Evolutionary conservation across 30 jellyfish, hydroid and myxozoan genomes (phyloP).

Genomic region (Aurelia sp.): DNA sequence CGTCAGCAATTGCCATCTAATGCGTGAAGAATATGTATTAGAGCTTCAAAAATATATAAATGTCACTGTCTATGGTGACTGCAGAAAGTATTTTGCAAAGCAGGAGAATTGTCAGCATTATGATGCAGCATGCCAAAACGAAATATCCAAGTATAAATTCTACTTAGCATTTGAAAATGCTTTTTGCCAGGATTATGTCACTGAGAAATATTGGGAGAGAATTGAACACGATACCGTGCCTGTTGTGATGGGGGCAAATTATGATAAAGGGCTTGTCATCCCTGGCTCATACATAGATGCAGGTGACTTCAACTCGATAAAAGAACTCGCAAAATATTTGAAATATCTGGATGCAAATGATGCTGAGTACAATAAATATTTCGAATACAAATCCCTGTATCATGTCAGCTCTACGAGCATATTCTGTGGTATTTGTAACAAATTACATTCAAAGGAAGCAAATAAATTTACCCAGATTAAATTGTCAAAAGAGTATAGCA

Average conservation of each 20-base stretch:
- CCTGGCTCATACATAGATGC: constrained; percentile 95
- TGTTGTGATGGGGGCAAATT: constrained; percentile 92
- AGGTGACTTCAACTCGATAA: constrained; percentile 68
- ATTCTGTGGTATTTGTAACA: constrained; percentile 48
- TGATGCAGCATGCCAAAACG: constrained; percentile 59
- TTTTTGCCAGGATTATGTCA: constrained; percentile 94
- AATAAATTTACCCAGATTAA: background rate
- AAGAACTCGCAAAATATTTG: constrained; percentile 85
- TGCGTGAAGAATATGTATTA: constrained; percentile 80
- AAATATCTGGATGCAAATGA: constrained; percentile 75
- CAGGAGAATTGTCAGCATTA: constrained; percentile 71
- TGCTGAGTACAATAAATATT: constrained; percentile 80
- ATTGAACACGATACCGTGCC: constrained; percentile 73
- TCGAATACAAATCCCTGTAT: constrained; percentile 70
- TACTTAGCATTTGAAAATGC: constrained; percentile 90
- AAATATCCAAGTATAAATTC: constrained; percentile 74
- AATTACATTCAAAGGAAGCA: constrained; percentile 11
- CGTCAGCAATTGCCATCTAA: constrained; percentile 86
- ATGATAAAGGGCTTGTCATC: constrained; percentile 64
- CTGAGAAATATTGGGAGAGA: constrained; percentile 92
- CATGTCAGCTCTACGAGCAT: constrained; percentile 12
- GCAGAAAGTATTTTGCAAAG: constrained; percentile 62
- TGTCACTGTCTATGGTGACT: constrained; percentile 92
- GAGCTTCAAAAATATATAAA: constrained; percentile 82
- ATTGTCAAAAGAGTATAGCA: constrained; percentile 41